Base-by-base conservation (phyloP, 2,113 vertebrate genomes). In the Semicossyphus pulcher region DNA sequence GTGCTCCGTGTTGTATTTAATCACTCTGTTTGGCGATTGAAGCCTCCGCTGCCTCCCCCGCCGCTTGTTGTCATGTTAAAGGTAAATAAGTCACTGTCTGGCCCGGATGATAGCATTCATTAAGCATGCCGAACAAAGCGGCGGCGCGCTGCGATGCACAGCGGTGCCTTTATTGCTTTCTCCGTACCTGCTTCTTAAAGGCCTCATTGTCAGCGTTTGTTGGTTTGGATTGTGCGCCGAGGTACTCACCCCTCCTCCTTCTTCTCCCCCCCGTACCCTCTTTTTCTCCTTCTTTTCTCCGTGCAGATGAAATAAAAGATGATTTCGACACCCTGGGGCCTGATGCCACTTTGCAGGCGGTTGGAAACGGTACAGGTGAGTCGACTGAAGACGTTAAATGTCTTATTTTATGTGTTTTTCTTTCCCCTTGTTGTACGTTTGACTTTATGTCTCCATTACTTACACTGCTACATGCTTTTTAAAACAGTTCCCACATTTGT, bases 271-370 rank as follows among this genome's bases (percentile, higher is more conserved):
- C 7, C 72, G 20, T 10, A 18, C 1, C 8, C 12, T 10, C 3
- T 41, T 14, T 61, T 61, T 20, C 31, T 44, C 83, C 80, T 26
- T 60, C 26, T 89, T 90, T 62, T 93, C 88, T 48, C 84, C 89
- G 63, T 87, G 67, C 94, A 99, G 98, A 99, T 95, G 98, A 99
- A 94, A 97, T 99, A 91, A 99, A 99, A 91, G 97, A 97, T 88
- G 97, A 98, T 66, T 98, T 97, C 88, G 97, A 98, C 94, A 93
- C 94, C 88, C 91, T 99, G 95, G 97, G 96, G 91, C 93, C 96
- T 48, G 97, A 97, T 83, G 91, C 94, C 92, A 75, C 94, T 73
- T 91, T 97, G 91, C 96, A 96, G 93, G 92, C 95, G 58, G 75
- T 95, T 64, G 94, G 95, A 91, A 98, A 98, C 61, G 96, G 97